A percentile compares a stretch with the other conserved stretches of the same genome.
Evolutionary conservation across 2,888 invertebrate genomes (phyloP).

Genomic region (Hydraecia micacea): DNA sequence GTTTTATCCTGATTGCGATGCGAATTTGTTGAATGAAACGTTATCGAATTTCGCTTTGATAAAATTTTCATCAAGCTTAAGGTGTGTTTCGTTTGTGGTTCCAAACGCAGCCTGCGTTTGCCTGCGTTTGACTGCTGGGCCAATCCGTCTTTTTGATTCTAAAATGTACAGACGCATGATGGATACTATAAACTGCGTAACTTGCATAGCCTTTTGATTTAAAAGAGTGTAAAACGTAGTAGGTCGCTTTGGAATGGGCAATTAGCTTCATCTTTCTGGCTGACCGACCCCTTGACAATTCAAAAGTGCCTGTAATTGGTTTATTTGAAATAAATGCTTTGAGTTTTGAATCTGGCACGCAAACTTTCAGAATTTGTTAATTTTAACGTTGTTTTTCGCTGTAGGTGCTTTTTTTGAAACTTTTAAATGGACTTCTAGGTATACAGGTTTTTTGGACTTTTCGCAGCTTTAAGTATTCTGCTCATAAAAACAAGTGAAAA

Average conservation of each 20-base stretch:
- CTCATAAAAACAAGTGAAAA: background rate
- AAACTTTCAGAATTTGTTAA: background rate
- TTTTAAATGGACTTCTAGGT: background rate
- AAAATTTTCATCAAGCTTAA: background rate
- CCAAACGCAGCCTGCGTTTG: background rate
- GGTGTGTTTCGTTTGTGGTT: background rate
- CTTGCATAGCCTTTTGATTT: background rate
- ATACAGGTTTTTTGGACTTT: background rate
- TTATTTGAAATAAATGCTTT: too few species aligned
- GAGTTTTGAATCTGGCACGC: background rate
- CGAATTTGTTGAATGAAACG: background rate
- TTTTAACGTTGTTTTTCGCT: background rate
- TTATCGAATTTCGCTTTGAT: conserved; percentile 14
- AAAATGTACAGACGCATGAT: too few species aligned
- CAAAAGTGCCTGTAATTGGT: too few species aligned
- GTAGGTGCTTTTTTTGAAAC: background rate
- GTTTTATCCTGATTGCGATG: background rate
- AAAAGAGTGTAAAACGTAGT: too few species aligned
- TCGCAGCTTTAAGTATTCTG: background rate
- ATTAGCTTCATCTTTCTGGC: too few species aligned
- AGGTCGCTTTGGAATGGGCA: too few species aligned
- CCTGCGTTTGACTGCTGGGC: background rate
- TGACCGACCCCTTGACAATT: too few species aligned
- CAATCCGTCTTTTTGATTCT: background rate
- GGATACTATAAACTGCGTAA: background rate